phyloP scores from a whole-genome alignment of 2,888 invertebrate genomes.

The Nowickia ferox region DNA sequence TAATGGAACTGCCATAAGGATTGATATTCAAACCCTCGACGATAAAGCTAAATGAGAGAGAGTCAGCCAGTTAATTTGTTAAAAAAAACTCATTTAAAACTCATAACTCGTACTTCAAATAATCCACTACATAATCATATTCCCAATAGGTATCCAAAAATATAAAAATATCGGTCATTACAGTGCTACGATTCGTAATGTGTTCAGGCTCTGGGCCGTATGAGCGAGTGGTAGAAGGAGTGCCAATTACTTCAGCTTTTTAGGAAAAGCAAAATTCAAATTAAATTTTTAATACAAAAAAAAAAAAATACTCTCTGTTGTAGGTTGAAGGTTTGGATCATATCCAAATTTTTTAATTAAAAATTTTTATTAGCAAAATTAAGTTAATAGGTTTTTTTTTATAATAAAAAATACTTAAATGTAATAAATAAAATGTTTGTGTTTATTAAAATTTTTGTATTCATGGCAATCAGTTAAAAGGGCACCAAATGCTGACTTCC shows the following conservation, averaged over 20 bases:
- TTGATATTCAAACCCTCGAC: slow-evolving; percentile 87
- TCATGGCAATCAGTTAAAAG: neutral
- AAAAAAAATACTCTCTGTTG: slow-evolving; percentile 64
- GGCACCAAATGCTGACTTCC: too few species aligned
- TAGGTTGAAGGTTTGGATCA: neutral
- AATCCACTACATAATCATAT: slow-evolving; percentile 85
- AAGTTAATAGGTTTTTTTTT: neutral
- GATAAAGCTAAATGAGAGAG: slow-evolving; percentile 82
- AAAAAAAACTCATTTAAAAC: neutral
- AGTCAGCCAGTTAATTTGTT: slow-evolving; percentile 22
- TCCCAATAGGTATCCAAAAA: slow-evolving; percentile 88
- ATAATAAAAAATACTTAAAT: slow-evolving; percentile 30
- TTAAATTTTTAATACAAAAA: neutral
- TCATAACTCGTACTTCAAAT: slow-evolving; percentile 85
- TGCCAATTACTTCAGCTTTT: neutral
- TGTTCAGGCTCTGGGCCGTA: slow-evolving; percentile 43
- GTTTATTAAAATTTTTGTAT: neutral
- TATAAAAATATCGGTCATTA: slow-evolving; percentile 86
- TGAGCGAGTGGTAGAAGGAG: neutral
- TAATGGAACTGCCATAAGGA: slow-evolving; percentile 88
- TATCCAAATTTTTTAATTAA: slow-evolving; percentile 19
- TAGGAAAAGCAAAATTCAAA: neutral
- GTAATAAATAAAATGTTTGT: slow-evolving; percentile 20
- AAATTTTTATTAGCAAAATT: slow-evolving; percentile 41
- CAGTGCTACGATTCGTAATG: slow-evolving; percentile 75